These are phyloP conservation scores for Pediacus dermestoides DNA, from an alignment of 2,888 invertebrate genomes.

Conservation along the genomic window DNA sequence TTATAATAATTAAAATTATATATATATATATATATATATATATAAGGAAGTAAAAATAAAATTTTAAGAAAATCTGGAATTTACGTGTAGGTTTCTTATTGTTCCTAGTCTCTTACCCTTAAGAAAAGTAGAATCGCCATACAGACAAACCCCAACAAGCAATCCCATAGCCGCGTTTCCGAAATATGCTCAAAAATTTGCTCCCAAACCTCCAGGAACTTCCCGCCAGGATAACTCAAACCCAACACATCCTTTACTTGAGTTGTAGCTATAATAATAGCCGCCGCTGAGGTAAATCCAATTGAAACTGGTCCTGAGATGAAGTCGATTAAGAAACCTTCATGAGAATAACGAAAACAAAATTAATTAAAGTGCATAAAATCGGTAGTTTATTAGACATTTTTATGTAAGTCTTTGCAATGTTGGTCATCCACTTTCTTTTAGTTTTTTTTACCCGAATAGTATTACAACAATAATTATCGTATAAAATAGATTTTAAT, in stretches of 20 bases:
- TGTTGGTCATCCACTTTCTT: no score
- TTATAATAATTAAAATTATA: no score
- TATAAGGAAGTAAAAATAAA: slow-evolving; percentile 9
- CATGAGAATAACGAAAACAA: no score
- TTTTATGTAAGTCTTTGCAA: no score
- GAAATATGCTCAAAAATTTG: slow-evolving; percentile 67
- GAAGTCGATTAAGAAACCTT: slow-evolving; percentile 79
- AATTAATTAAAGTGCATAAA: background rate
- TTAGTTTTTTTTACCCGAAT: no score
- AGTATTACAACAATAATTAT: no score
- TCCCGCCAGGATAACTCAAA: slow-evolving; percentile 63
- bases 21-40: slow-evolving; percentile 10
- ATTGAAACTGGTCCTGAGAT: slow-evolving; percentile 80
- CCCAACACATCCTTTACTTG: slow-evolving; percentile 76
- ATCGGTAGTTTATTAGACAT: no score
- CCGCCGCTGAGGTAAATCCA: slow-evolving; percentile 79
- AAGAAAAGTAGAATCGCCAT: slow-evolving; percentile 66
- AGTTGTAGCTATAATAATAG: slow-evolving; percentile 76
- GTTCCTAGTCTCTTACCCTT: slow-evolving; percentile 57
- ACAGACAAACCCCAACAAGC: slow-evolving; percentile 65
- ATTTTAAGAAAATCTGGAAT: slow-evolving; percentile 5
- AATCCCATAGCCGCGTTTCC: slow-evolving; percentile 68
- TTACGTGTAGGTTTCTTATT: no score
- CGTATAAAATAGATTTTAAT: no score
- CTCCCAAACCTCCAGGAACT: slow-evolving; percentile 69